These are phyloP conservation scores for Tubiluchus corallicola DNA, from an alignment of 2,888 invertebrate species.

Conservation along the genomic window DNA sequence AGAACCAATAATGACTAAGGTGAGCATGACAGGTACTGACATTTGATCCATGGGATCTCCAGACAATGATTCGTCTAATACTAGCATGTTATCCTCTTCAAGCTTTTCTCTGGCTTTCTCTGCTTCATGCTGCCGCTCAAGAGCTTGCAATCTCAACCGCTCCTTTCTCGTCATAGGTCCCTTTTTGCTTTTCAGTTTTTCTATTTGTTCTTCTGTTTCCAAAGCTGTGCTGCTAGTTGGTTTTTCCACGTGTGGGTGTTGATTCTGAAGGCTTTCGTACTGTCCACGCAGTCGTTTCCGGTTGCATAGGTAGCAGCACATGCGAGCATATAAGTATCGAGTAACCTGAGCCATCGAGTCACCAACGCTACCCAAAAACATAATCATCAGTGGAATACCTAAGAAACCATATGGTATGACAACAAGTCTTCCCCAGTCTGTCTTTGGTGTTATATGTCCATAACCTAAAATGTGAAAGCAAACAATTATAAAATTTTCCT, in stretches of 20 bases:
- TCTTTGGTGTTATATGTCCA: constrained; percentile 20
- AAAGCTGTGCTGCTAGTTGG: constrained; percentile 7
- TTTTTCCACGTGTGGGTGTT: constrained; percentile 11
- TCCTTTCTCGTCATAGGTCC: background rate
- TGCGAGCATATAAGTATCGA: constrained; percentile 10
- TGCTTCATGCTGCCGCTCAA: background rate
- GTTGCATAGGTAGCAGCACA: background rate
- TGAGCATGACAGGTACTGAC: constrained; percentile 12
- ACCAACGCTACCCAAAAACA: constrained; percentile 13
- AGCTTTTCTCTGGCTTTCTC: background rate
- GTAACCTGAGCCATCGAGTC: constrained; percentile 11
- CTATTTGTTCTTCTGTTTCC: constrained; percentile 10
- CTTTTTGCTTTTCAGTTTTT: constrained; percentile 2
- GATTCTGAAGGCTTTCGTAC: background rate
- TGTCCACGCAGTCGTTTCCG: background rate
- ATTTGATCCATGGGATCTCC: constrained; percentile 9
- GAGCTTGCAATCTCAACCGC: background rate
- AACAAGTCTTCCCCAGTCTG: constrained; percentile 12
- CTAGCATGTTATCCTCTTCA: background rate
- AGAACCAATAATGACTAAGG: constrained; percentile 12
- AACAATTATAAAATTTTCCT: background rate
- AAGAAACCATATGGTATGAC: constrained; percentile 12
- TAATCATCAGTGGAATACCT: constrained; percentile 13
- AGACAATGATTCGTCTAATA: background rate
- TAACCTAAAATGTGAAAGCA: constrained; percentile 16